Conservation (phyloP, 2,113 vertebrate species). For the Bos taurus region DNA sequence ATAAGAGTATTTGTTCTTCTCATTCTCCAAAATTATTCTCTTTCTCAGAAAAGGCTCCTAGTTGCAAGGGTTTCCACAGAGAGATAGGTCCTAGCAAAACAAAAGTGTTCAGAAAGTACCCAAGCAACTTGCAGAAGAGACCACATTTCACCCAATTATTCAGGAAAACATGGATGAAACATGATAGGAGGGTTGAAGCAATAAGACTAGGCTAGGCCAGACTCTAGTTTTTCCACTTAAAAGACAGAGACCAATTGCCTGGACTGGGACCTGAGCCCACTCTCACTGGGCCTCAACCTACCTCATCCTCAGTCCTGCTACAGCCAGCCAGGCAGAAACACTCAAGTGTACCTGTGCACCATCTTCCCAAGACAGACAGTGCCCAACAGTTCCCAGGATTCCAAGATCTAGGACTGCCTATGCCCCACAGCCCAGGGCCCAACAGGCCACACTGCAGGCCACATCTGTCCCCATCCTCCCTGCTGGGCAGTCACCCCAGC, state of each 20-base stretch:
- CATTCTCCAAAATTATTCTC: neutral
- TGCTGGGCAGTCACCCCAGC: accelerated
- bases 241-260: neutral
- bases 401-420: neutral
- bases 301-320: neutral
- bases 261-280: neutral
- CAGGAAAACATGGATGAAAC: neutral
- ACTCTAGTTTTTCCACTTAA: neutral
- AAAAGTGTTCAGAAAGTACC: neutral
- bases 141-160: neutral
- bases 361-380: neutral
- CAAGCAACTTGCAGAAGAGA: neutral
- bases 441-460: neutral
- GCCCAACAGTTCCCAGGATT: neutral
- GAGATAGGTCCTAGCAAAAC: no score
- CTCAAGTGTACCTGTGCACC: neutral
- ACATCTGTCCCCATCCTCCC: neutral
- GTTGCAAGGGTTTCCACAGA: neutral
- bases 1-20: neutral
- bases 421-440: neutral
- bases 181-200: neutral
- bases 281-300: neutral
- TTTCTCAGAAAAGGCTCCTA: neutral
- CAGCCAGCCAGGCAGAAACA: neutral
- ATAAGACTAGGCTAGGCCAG: neutral